Evolutionary conservation across 2,113 vertebrate genomes (phyloP).

Genomic region (Hipposideros armiger): DNA sequence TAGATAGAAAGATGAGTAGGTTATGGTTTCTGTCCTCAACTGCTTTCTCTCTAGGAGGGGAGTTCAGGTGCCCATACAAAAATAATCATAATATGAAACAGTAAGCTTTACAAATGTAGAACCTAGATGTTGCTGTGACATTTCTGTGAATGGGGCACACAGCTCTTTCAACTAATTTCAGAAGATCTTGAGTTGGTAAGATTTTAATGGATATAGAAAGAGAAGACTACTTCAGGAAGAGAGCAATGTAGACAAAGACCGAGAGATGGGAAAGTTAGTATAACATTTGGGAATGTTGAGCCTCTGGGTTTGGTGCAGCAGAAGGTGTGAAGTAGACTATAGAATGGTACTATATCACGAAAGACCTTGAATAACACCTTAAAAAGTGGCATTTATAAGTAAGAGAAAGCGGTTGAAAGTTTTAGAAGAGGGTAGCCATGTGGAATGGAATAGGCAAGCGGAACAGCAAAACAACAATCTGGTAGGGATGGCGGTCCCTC

Average conservation of each 20-base stretch:
- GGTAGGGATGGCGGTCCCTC: background rate
- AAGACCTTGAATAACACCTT: background rate
- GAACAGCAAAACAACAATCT: background rate
- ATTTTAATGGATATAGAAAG: background rate
- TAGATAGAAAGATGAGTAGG: background rate
- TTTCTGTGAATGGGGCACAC: background rate
- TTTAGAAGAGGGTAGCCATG: background rate
- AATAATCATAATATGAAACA: background rate
- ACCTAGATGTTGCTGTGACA: background rate
- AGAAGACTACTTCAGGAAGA: background rate
- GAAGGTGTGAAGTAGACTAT: background rate
- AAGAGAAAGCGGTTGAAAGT: background rate
- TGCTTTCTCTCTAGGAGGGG: background rate
- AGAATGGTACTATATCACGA: background rate
- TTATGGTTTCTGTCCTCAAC: background rate
- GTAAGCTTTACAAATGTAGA: conserved; percentile 12
- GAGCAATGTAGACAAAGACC: background rate
- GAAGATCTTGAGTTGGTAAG: background rate
- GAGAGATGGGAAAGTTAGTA: background rate
- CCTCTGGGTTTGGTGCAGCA: background rate
- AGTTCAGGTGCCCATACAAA: background rate
- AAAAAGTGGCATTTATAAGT: background rate
- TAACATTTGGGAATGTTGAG: background rate
- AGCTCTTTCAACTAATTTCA: background rate
- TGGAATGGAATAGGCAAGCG: background rate